These are phyloP conservation scores for Ophioninae sp. DNA, from an alignment of 2,888 invertebrate genomes.

Conservation along the genomic window DNA sequence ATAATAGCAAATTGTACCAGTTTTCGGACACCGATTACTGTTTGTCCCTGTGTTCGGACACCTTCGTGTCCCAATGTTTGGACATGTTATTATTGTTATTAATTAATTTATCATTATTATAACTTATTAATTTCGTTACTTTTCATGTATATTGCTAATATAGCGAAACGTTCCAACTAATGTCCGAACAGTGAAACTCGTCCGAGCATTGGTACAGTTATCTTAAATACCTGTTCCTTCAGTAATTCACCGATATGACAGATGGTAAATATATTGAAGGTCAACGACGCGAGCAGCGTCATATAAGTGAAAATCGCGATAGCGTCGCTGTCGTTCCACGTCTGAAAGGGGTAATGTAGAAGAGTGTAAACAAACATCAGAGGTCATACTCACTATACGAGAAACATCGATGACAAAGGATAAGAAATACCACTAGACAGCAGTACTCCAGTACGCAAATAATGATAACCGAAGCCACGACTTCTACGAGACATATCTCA, in stretches of 20 bases:
- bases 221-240: conserved; percentile 32
- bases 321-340: conserved; percentile 62
- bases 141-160: no score
- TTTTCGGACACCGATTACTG: no score
- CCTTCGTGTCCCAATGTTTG: no score
- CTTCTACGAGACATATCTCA: conserved; percentile 73
- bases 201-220: no score
- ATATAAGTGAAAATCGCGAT: conserved; percentile 60
- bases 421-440: conserved; percentile 69
- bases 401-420: not conserved
- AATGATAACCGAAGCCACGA: conserved; percentile 73
- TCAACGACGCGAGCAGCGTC: conserved; percentile 55
- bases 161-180: no score
- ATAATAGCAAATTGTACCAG: no score
- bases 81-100: no score
- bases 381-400: not conserved
- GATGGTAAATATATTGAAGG: conserved; percentile 63
- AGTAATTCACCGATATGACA: conserved; percentile 50
- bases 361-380: not conserved
- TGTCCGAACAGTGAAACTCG: no score
- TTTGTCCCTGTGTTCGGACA: no score
- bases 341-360: conserved; percentile 47
- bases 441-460: conserved; percentile 76
- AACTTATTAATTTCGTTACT: no score
- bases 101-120: no score